Evolutionary conservation across 1,140 invertebrate species (phyloP).

Genomic region (Galleria mellonella): DNA sequence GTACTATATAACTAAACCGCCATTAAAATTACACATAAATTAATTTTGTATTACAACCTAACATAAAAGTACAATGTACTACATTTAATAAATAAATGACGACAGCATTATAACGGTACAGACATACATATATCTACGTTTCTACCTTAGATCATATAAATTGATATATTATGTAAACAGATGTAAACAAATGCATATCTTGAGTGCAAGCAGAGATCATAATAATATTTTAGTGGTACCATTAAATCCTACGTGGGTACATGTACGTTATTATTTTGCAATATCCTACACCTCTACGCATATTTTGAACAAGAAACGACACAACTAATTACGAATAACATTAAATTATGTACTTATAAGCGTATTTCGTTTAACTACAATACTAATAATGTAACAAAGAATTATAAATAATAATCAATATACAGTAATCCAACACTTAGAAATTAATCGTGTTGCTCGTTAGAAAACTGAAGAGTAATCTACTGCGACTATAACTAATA

Average conservation of each 20-base stretch:
- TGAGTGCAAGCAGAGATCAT: constrained; percentile 43
- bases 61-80: not conserved
- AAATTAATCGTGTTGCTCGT: constrained; percentile 4
- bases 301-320: not conserved
- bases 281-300: not conserved
- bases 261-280: not conserved
- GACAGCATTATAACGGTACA: no score
- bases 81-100: not conserved
- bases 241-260: constrained; percentile 9
- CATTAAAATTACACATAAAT: no score
- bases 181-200: constrained; percentile 19
- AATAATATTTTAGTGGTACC: constrained; percentile 19
- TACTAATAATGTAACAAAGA: not conserved
- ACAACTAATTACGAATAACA: not conserved
- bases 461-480: not conserved
- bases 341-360: constrained; percentile 17
- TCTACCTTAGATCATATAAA: constrained; percentile 1
- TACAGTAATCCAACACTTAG: not conserved
- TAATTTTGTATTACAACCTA: no score
- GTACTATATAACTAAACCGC: no score
- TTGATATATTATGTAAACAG: constrained; percentile 12
- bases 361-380: constrained; percentile 21
- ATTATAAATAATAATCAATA: constrained; percentile 10
- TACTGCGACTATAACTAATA: constrained; percentile 48
- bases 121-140: no score